Base-by-base conservation (phyloP, 64 coral and sea anemone genomes). In the Trachythela sp. region DNA sequence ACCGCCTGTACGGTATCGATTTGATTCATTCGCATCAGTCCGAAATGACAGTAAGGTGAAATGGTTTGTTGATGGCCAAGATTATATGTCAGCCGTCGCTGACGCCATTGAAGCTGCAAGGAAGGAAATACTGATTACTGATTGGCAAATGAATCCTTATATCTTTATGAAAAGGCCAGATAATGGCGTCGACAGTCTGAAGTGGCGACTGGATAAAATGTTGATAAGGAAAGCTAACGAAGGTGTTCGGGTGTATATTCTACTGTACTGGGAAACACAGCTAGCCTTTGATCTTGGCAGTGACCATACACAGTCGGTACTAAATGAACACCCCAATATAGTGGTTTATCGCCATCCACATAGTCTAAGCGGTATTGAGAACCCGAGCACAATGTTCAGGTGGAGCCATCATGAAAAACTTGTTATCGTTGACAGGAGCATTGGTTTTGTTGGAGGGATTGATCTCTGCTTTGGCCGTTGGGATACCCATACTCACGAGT, bases 241-340 rank as follows among this genome's bases (percentile, higher is more conserved):
- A 64, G 89, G 89, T 64, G 89, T 90, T 90, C 75, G 43, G 22
- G 36, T 84, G 20, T 90, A 48, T 31, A 90, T 90, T 48, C 50
- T 90, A 45, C 72, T 90, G 13, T 90, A 90, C 80, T 90, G 89
- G 89, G 89, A 90, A 90, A 56, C 89, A n/a, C 36, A 90, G 48
- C 29, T 54, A 40, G 40, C 38, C 59, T 27, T 84, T 75, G 89
- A 90, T 38, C 75, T 85, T 60, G 76, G 77, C 30, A 90, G 89
- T 85, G 76, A 90, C 30, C 77, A 90, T 85, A 38, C 51, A 29
- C 27, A 38, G 31, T 56, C 15, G n/a, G 7, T 84, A 39, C 51
- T 90, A 32, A 33, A 39, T 11, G 29, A 83, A 41, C 80, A 90
- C 31, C 20, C n/a, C 37, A 90, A 90, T 59, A 90, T 90, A 48